Evolutionary conservation across 53 echinoderm and acorn worm species (phyloP).

Genomic region (Zoroaster sp.): DNA sequence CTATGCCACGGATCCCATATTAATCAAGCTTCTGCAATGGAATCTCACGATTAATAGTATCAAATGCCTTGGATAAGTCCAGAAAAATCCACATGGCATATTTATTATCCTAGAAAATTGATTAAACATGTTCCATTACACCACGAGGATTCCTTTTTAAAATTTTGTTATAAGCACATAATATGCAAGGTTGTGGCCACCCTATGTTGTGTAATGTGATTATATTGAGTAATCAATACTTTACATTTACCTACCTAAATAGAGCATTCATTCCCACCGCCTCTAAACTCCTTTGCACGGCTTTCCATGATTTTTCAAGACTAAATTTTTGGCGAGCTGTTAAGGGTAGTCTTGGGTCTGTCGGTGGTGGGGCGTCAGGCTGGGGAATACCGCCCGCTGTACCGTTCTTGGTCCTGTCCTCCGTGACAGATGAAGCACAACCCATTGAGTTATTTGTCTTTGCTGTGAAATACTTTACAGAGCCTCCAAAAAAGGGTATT

Average conservation of each 20-base stretch:
- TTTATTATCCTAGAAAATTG: too few species aligned
- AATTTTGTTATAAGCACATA: too few species aligned
- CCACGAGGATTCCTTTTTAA: too few species aligned
- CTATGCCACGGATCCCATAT: too few species aligned
- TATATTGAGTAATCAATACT: not conserved
- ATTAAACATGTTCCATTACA: too few species aligned
- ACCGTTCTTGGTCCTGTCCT: slow-evolving; percentile 26
- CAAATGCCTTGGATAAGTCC: too few species aligned
- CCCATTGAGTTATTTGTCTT: slow-evolving; percentile 22
- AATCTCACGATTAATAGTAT: too few species aligned
- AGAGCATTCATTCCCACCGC: slow-evolving; percentile 84
- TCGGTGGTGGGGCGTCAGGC: slow-evolving; percentile 78
- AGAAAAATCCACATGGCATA: too few species aligned
- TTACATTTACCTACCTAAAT: slow-evolving; percentile 68
- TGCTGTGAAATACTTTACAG: not conserved
- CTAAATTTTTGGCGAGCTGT: slow-evolving; percentile 97
- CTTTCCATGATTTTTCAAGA: slow-evolving; percentile 99
- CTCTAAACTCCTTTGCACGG: slow-evolving; percentile 84
- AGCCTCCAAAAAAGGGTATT: not conserved
- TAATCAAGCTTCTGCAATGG: too few species aligned
- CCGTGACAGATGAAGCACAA: slow-evolving; percentile 47
- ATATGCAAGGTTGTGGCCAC: too few species aligned
- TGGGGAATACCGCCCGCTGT: slow-evolving; percentile 48
- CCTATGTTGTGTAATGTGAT: not conserved
- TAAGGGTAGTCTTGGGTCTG: slow-evolving; percentile 88